Percentiles rank a stretch among this genome's conserved stretches.
Evolutionary conservation across 2,113 vertebrate species (phyloP).

Genomic region (Sterrhoptilus dennistouni): DNA sequence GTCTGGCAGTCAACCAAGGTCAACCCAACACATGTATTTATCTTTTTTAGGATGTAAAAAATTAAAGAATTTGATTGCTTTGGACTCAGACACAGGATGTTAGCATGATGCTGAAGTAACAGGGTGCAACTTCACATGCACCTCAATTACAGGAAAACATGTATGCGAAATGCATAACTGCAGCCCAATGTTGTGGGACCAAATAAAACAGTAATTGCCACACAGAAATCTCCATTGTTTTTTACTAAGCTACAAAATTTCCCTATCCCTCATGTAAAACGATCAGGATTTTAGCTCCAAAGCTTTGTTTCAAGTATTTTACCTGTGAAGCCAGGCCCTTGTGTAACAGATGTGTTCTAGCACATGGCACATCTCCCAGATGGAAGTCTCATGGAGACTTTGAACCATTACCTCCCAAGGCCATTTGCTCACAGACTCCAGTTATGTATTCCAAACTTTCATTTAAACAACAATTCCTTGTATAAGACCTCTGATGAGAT

Average conservation of each 20-base stretch:
- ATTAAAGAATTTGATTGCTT: neutral
- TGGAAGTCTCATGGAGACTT: neutral
- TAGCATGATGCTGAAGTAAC: neutral
- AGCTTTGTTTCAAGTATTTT: neutral
- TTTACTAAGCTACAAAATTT: neutral
- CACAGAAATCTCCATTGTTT: neutral
- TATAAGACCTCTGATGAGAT: neutral
- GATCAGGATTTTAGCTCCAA: neutral
- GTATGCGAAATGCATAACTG: neutral
- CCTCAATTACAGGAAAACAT: neutral
- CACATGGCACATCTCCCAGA: neutral
- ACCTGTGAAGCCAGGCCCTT: neutral
- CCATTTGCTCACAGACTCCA: neutral
- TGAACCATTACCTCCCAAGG: neutral
- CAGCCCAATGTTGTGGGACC: neutral
- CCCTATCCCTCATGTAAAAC: neutral
- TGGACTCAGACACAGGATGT: neutral
- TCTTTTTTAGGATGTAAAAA: neutral
- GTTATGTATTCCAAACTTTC: neutral
- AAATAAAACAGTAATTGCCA: neutral
- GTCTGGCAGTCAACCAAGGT: neutral
- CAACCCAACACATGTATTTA: neutral
- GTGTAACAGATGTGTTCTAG: neutral
- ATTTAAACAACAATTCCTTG: neutral
- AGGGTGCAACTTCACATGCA: neutral